Evolutionary conservation across 1,140 invertebrate species (phyloP).

Genomic region (Drosophila albomicans): DNA sequence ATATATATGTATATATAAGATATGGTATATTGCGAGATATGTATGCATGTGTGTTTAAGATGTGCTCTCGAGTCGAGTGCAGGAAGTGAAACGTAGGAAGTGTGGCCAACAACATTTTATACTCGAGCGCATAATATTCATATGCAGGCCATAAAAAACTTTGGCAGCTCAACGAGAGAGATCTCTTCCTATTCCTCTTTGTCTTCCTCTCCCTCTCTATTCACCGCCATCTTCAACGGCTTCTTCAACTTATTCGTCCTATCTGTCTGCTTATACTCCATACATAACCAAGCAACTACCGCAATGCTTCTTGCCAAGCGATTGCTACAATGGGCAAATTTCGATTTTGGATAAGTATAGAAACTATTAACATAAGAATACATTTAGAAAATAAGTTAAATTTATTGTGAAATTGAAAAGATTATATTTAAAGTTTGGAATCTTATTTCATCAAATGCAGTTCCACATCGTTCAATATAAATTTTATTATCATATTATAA

Average conservation of each 20-base stretch:
- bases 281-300: conserved; percentile 5
- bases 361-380: neutral
- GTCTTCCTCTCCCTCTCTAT: neutral
- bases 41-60: conserved; percentile 50
- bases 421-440: too few relatives aligned
- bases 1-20: conserved; percentile 47
- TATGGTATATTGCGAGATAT: conserved; percentile 29
- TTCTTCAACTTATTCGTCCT: conserved; percentile 2
- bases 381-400: too few relatives aligned
- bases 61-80: conserved; percentile 63
- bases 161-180: conserved; percentile 82
- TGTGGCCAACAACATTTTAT: conserved; percentile 83
- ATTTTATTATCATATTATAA: too few relatives aligned
- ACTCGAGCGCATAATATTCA: conserved; percentile 83
- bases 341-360: too few relatives aligned
- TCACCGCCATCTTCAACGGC: conserved; percentile 11
- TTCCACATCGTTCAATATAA: too few relatives aligned
- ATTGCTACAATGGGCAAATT: conserved; percentile 30
- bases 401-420: too few relatives aligned
- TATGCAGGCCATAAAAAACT: conserved; percentile 82
- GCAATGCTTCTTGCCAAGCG: conserved; percentile 14
- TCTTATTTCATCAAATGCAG: too few relatives aligned
- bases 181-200: conserved; percentile 47
- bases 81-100: conserved; percentile 83
- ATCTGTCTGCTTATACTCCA: neutral